Percentiles rank a stretch among this genome's conserved stretches.
Evolutionary conservation across 2,113 vertebrate species (phyloP).

Genomic region (Procavia capensis): DNA sequence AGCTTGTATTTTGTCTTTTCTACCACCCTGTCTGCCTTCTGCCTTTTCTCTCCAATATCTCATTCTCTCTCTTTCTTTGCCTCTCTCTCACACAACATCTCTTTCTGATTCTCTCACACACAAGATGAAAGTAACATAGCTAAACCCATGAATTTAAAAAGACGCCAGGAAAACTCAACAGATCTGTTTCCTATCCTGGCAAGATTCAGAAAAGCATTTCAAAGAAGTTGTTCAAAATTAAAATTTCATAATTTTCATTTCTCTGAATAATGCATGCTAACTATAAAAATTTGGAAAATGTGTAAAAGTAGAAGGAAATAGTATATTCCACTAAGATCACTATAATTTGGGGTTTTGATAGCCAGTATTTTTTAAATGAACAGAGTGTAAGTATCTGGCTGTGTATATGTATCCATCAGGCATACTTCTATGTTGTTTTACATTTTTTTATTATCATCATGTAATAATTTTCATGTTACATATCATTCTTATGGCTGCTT

Average conservation of each 20-base stretch:
- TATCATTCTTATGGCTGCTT: neutral
- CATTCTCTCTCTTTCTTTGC: neutral
- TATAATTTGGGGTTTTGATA: slow-evolving; percentile 18
- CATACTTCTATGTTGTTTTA: neutral
- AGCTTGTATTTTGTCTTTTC: slow-evolving; percentile 83
- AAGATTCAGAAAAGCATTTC: neutral
- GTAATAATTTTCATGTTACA: neutral
- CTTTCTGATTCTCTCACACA: neutral
- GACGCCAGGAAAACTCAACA: neutral
- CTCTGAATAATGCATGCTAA: neutral
- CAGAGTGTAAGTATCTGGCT: neutral
- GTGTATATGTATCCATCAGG: neutral
- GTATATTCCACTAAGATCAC: neutral
- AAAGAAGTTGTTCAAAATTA: slow-evolving; percentile 2
- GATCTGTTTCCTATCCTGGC: neutral
- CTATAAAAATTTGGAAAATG: neutral
- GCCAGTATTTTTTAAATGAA: neutral
- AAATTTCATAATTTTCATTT: neutral
- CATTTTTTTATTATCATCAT: neutral
- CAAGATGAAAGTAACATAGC: slow-evolving; percentile 5
- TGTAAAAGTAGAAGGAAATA: neutral
- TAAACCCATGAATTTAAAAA: slow-evolving; percentile 2
- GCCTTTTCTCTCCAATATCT: neutral
- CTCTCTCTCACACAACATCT: no score
- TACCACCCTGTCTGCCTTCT: neutral